A percentile compares a stretch with the other conserved stretches of the same genome.
Evolutionary conservation across 1,140 invertebrate genomes (phyloP).

Genomic region (Drosophila sproati): DNA sequence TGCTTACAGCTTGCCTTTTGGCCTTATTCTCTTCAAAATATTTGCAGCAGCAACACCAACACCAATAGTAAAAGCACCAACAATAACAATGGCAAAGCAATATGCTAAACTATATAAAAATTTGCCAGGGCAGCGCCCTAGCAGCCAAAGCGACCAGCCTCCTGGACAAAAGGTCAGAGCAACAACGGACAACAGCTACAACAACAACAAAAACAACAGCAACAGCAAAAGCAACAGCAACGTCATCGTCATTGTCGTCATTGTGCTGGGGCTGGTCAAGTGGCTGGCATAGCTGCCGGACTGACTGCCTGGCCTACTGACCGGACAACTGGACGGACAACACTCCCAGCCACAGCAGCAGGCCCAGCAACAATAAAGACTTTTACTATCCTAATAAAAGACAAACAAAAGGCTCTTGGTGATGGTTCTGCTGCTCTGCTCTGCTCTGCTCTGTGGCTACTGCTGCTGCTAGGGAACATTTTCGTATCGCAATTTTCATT

Average conservation of each 20-base stretch:
- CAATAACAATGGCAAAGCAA: conserved; percentile 65
- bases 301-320: conserved; percentile 13
- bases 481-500: conserved; percentile 81
- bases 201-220: conserved; percentile 19
- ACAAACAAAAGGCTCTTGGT: conserved; percentile 76
- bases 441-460: conserved; percentile 16
- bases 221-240: conserved; percentile 42
- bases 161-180: conserved; percentile 70
- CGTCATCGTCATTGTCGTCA: conserved; percentile 77
- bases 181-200: neutral
- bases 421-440: conserved; percentile 40
- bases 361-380: conserved; percentile 72
- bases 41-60: conserved; percentile 55
- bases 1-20: conserved; percentile 74
- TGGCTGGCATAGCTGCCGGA: conserved; percentile 61
- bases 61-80: conserved; percentile 10
- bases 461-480: conserved; percentile 47
- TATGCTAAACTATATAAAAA: conserved; percentile 83
- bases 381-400: conserved; percentile 83
- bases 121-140: conserved; percentile 51
- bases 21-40: conserved; percentile 67
- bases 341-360: conserved; percentile 37
- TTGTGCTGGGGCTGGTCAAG: conserved; percentile 74
- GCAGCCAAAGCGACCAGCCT: conserved; percentile 21
- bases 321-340: conserved; percentile 8